Base-by-base conservation (phyloP, 2,888 invertebrate genomes). In the Macropis europaea region DNA sequence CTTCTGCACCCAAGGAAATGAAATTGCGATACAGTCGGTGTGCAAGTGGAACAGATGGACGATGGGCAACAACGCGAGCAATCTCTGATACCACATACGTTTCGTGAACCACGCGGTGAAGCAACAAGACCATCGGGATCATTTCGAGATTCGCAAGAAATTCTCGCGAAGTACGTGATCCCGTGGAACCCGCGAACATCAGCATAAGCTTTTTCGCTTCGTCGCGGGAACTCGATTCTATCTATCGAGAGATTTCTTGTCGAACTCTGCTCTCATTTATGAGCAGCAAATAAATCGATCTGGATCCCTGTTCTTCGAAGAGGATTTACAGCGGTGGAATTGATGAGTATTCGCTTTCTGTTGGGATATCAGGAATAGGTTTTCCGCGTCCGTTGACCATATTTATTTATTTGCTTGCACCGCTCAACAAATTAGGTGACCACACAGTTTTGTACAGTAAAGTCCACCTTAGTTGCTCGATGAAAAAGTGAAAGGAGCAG, bases 171-270 rank as follows among this genome's bases (percentile, higher is more conserved):
- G n/a, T n/a, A n/a, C 67, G 59, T 38, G 67, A 59, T 67, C 67
- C 24, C 40, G 45, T 34, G 11, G 28, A 24, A 52, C 43, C 11
- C 48, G 26, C 26, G 0, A 17, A 32, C 22, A 26, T 67, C 50
- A 38, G 59, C 59, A 67, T 69, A 56, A 64, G 24, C 47, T 43
- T 68, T 67, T 42, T 26, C 67, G 4, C 28, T 40, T 9, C 32
- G n/a, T 15, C 26, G 6, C 2, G 1, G 32, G 22, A 15, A 17
- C 26, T 32, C 15, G 56, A 48, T 61, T 53, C 56, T 22, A 11
- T 15, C 42, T 56, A 64, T 28, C n/a, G n/a, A n/a, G 3, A 9
- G 22, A 4, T 28, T 68, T 64, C 42, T 68, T 42, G 28, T 34
- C 66, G n/a, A 42, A 38, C 19, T 32, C 15, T 42, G 17, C 26